Evolutionary conservation across 2,113 vertebrate species (phyloP).

Genomic region (Ginglymostoma cirratum): DNA sequence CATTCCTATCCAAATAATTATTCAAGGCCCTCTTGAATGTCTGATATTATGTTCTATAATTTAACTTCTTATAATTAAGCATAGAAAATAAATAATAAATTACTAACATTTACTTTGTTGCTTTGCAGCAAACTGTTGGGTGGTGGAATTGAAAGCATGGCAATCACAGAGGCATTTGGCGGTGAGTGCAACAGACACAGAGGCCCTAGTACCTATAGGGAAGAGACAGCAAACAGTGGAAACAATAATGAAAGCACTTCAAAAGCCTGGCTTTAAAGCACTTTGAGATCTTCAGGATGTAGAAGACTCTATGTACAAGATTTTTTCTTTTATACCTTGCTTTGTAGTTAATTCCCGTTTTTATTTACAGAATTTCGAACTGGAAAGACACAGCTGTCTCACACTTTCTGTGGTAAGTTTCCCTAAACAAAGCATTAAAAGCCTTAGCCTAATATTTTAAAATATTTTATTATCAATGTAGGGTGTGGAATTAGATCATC

Average conservation of each 20-base stretch:
- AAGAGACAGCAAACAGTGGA: not conserved
- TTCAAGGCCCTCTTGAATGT: too few relatives aligned
- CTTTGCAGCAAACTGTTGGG: constrained; percentile 83
- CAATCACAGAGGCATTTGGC: constrained; percentile 96
- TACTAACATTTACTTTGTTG: constrained; percentile 32
- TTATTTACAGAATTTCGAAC: constrained; percentile 84
- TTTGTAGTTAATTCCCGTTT: not conserved
- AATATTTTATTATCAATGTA: constrained; percentile 38
- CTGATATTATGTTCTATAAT: not conserved
- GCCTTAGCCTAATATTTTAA: constrained; percentile 11
- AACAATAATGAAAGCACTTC: not conserved
- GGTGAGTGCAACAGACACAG: constrained; percentile 57
- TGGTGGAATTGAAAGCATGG: constrained; percentile 96
- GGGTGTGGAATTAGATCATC: not conserved
- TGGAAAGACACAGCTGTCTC: constrained; percentile 93
- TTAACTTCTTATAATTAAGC: not conserved
- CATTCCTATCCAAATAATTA: too few relatives aligned
- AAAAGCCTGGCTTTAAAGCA: not conserved
- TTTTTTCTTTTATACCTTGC: not conserved
- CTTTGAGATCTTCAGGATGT: constrained; percentile 18
- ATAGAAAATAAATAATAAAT: not conserved
- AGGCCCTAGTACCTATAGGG: not conserved
- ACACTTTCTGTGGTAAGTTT: constrained; percentile 89
- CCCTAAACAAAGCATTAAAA: not conserved
- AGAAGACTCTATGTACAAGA: not conserved